Base-by-base conservation (phyloP, 2,797 vertebrate genomes). In the Coreius guichenoti region DNA sequence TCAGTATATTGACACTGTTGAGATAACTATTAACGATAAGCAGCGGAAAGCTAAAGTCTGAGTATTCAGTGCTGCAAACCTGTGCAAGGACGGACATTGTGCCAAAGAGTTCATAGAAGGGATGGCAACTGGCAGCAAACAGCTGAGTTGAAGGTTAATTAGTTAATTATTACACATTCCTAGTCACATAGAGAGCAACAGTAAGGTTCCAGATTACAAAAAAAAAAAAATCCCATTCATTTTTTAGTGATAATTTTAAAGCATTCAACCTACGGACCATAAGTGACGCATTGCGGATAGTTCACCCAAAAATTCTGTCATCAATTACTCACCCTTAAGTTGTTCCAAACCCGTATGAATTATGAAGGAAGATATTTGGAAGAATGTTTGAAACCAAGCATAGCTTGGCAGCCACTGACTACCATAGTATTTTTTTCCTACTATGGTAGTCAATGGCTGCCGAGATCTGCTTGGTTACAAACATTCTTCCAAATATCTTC, bases 51-150 rank as follows among this genome's bases (percentile, higher is more conserved):
- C 56, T 49, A 83, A 82, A 43, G 45, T 9, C 17, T 51, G 21
- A 12, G n/a, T 12, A n/a, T 79, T 43, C 56, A 45, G n/a, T 11
- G 36, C 11, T 83, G 81, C 58, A 83, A 65, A 83, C 29, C 81
- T 51, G 31, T 21, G 21, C 72, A 65, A 19, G 58, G 33, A 39
- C 19, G 19, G 45, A 68, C 45, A 36, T 23, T 16, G n/a, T 43
- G 47, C 56, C 47, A 76, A 76, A 68, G 21, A 31, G 45, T 65
- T 49, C n/a, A 76, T 9, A 43, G 16, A 76, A 12, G 63, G 16
- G 33, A 21, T n/a, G 8, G 61, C 6, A 67, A 67, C 12, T 33
- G 26, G 19, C 43, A 61, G 36, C 17, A 29, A 31, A 23, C 39
- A 65, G 56, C 21, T 4, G 9, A 49, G 26, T 33, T 47, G 47